These are phyloP conservation scores for Desmophyllum pertusum DNA, from an alignment of 92 coral and sea anemone species.

Conservation along the genomic window DNA sequence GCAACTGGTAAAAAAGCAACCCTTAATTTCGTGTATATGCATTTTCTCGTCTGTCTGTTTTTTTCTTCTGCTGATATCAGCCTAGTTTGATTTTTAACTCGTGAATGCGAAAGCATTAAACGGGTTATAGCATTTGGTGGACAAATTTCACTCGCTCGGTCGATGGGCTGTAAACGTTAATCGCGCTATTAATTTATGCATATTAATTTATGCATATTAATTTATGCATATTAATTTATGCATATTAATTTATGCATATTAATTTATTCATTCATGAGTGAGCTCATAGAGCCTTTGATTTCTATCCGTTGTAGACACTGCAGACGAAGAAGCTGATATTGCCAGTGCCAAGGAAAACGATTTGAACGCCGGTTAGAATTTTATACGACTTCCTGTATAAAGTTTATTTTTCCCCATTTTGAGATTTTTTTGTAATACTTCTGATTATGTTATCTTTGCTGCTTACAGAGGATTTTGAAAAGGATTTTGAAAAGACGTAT, in stretches of 20 bases:
- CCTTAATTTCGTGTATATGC: no score
- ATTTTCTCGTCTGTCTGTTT: neutral
- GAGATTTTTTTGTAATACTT: neutral
- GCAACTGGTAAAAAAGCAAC: no score
- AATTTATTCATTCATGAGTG: no score
- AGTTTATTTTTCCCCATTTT: neutral
- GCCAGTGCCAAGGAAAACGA: slow-evolving; percentile 12
- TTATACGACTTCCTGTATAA: neutral
- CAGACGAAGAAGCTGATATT: slow-evolving; percentile 30
- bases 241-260: no score
- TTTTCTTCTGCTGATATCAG: neutral
- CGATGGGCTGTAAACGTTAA: no score
- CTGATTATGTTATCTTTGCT: neutral
- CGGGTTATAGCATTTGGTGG: no score
- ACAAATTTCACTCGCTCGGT: no score
- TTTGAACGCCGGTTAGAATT: slow-evolving; percentile 17
- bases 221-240: no score
- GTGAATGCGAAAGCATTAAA: no score
- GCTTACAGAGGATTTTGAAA: slow-evolving; percentile 21
- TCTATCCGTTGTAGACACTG: neutral
- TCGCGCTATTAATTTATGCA: no score
- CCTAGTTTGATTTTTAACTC: neutral
- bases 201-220: no score
- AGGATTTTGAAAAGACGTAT: neutral
- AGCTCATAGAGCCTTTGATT: no score